These are phyloP conservation scores for Gobiocypris rarus DNA, from an alignment of 2,113 vertebrate genomes.

Conservation along the genomic window DNA sequence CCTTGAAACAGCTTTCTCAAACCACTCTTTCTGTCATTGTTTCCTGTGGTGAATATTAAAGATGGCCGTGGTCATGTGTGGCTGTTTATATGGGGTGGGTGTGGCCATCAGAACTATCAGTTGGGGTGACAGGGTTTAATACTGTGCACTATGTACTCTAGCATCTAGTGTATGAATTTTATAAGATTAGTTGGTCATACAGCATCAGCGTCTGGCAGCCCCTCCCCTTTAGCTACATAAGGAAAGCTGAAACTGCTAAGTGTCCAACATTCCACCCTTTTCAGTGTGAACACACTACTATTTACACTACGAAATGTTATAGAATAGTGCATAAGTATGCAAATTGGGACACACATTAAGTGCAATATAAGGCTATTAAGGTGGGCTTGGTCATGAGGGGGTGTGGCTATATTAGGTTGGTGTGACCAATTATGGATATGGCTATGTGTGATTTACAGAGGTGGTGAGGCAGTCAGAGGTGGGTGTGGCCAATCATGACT, in stretches of 20 bases:
- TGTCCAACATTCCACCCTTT: too few relatives aligned
- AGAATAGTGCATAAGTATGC: too few relatives aligned
- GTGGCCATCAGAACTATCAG: background rate
- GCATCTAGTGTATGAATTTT: too few relatives aligned
- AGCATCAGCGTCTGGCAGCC: too few relatives aligned
- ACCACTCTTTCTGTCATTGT: background rate
- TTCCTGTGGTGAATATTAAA: background rate
- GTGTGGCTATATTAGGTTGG: background rate
- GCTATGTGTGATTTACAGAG: constrained; percentile 74
- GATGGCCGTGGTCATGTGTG: background rate
- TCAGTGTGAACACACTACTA: too few relatives aligned
- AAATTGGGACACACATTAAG: too few relatives aligned
- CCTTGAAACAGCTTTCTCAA: background rate
- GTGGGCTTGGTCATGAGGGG: background rate
- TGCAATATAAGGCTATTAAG: background rate
- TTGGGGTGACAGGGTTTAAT: background rate
- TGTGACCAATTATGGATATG: background rate
- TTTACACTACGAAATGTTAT: too few relatives aligned
- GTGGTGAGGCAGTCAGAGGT: background rate
- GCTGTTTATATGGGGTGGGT: background rate
- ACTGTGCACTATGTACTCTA: too few relatives aligned
- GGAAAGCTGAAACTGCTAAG: too few relatives aligned
- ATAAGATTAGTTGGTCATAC: too few relatives aligned
- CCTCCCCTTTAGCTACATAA: too few relatives aligned
- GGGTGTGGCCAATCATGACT: too few relatives aligned